Evolutionary conservation across 2,888 invertebrate species (phyloP), one percentile per base, ranked within the genome.

Genomic region (Chymomyza caudatula): DNA sequence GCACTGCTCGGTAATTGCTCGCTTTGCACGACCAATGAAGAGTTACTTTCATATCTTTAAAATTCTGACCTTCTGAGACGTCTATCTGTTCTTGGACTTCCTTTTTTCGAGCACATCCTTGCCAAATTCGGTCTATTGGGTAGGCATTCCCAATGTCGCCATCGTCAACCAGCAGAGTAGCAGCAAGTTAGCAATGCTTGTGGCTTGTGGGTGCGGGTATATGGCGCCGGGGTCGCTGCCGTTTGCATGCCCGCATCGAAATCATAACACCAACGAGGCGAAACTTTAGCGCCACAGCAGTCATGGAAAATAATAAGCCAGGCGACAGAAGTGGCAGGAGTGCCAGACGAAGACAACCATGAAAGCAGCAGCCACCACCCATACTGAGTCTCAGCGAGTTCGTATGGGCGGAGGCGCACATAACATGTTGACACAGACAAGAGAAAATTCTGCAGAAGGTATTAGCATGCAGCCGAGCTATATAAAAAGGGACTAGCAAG

Each of bases 251-350:
- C 80, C 80, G 86, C 86, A 81, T 81, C 74, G 80, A 81, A 81
- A 81, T 81, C 80, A 81, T 81, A 81, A 81, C 80, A 81, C 80
- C 86, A 81, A 81, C 80, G 86, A 81, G 82, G 85, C 80, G 85
- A 81, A 81, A 81, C 86, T 86, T 80, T 71, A 86, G 78, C 78
- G 85, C 73, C 85, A 67, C 82, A 80, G 81, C 82, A 78, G 85
- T 80, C 80, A 82, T 81, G 82, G 86, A 86, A 80, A 86, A 80
- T 80, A 80, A 80, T 80, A 80, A 80, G 80, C 80, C 80, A 85
- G 85, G 80, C 80, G 78, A 80, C 82, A 78, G 63, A 59, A 51
- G 53, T 22, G 13, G 53, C 54, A 66, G 58, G 52, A 47, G 59
- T 17, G 76, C 78, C 69, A 64, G 69, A 60, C 63, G 47, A 53